Evolutionary conservation across 2,113 vertebrate species (phyloP).

Genomic region (Sus scrofa): DNA sequence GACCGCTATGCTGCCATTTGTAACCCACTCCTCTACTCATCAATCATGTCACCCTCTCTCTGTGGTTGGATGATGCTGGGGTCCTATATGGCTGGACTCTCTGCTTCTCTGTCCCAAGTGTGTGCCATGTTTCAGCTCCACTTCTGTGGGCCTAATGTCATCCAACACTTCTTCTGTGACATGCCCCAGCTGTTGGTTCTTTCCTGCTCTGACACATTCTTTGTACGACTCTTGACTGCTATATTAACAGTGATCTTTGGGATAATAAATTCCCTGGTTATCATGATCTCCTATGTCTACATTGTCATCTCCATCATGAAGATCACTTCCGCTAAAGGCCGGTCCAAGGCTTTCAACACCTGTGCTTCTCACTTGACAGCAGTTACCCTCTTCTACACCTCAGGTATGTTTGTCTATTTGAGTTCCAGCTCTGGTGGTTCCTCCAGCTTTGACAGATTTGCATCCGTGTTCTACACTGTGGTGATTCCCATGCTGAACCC

Average conservation of each 20-base stretch:
- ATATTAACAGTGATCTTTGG: slow-evolving; percentile 1
- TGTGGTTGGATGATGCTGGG: background rate
- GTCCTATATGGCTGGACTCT: background rate
- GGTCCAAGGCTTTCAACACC: slow-evolving; percentile 67
- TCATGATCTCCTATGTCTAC: slow-evolving; percentile 38
- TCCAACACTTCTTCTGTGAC: slow-evolving; percentile 69
- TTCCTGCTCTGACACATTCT: background rate
- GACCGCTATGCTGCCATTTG: slow-evolving; percentile 62
- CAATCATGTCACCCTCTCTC: background rate
- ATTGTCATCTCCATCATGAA: slow-evolving; percentile 55
- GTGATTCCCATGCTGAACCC: slow-evolving; percentile 67
- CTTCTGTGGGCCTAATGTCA: slow-evolving; percentile 64
- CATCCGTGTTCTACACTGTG: slow-evolving; percentile 58
- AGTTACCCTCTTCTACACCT: slow-evolving; percentile 66
- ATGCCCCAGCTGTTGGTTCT: slow-evolving; percentile 50
- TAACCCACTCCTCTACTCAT: slow-evolving; percentile 30
- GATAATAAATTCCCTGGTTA: background rate
- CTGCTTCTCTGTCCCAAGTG: background rate
- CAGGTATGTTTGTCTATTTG: slow-evolving; percentile 59
- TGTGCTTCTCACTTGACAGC: slow-evolving; percentile 71
- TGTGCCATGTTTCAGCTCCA: background rate
- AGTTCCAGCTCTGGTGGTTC: slow-evolving; percentile 44
- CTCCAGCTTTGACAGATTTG: slow-evolving; percentile 62
- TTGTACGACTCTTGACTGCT: background rate
- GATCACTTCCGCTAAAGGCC: slow-evolving; percentile 14